These are phyloP conservation scores for Kuschelorhynchus macadamiae DNA, from an alignment of 2,888 invertebrate species.

Conservation along the genomic window DNA sequence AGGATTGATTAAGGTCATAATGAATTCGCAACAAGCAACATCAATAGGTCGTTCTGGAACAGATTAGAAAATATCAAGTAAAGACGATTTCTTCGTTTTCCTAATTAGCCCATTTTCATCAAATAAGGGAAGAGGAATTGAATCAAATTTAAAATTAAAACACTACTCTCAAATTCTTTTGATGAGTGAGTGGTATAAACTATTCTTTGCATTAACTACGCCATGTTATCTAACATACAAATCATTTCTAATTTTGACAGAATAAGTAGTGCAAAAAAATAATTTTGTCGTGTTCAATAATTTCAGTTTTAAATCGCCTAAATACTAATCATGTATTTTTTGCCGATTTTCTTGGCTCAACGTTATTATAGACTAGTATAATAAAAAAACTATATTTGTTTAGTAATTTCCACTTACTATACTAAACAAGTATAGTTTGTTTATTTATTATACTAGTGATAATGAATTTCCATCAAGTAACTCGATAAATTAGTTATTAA, in stretches of 20 bases:
- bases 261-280: background rate
- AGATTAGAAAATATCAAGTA: slow-evolving; percentile 22
- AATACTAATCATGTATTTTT: too few relatives aligned
- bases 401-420: too few relatives aligned
- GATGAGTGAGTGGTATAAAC: slow-evolving; percentile 10
- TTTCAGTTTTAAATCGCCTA: too few relatives aligned
- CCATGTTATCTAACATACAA: background rate
- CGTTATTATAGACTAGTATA: too few relatives aligned
- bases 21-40: background rate
- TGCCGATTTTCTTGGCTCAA: too few relatives aligned
- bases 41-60: too few relatives aligned
- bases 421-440: too few relatives aligned
- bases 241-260: background rate
- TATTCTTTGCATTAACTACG: slow-evolving; percentile 19
- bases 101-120: slow-evolving; percentile 26
- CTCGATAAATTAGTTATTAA: too few relatives aligned
- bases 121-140: slow-evolving; percentile 8
- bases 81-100: slow-evolving; percentile 27
- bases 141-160: slow-evolving; percentile 37
- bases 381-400: too few relatives aligned
- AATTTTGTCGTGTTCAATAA: slow-evolving; percentile 6
- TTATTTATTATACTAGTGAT: too few relatives aligned
- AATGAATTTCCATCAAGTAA: too few relatives aligned
- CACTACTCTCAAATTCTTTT: slow-evolving; percentile 36
- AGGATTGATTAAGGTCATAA: background rate